A percentile compares a stretch with the other conserved stretches of the same genome.
Conservation (phyloP, 2,113 vertebrate species). For the Phycodurus eques region DNA sequence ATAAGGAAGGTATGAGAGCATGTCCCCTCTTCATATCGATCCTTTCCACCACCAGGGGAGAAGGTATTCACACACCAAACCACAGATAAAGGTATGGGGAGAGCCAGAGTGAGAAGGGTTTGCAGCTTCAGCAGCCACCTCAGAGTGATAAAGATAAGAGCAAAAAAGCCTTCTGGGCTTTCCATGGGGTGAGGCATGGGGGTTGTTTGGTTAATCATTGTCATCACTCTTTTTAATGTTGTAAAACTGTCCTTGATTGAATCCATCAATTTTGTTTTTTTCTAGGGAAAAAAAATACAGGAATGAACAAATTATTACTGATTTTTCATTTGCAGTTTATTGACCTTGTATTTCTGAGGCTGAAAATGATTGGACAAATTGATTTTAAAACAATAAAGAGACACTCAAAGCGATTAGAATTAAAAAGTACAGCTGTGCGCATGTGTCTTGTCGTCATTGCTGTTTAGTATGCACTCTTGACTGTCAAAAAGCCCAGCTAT, state of each 20-base stretch:
- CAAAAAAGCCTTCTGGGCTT: conserved; percentile 51
- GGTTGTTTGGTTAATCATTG: conserved; percentile 20
- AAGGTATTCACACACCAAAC: conserved; percentile 67
- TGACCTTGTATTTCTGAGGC: conserved; percentile 29
- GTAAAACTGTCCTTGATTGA: conserved; percentile 28
- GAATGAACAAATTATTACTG: not conserved
- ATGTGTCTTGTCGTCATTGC: not conserved
- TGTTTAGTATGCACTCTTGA: not conserved
- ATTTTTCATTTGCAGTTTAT: conserved; percentile 39
- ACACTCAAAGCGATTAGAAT: conserved; percentile 52
- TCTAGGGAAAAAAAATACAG: not conserved
- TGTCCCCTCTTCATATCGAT: conserved; percentile 63
- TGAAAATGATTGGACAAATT: not conserved
- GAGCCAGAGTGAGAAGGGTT: conserved; percentile 34
- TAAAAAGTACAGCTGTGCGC: conserved; percentile 49
- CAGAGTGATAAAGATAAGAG: conserved; percentile 60
- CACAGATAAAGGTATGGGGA: conserved; percentile 48
- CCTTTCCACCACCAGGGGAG: conserved; percentile 57
- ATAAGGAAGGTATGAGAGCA: conserved; percentile 67
- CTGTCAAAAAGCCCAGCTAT: not conserved
- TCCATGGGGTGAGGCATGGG: conserved; percentile 28
- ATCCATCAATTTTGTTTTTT: conserved; percentile 26
- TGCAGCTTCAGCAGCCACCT: conserved; percentile 29
- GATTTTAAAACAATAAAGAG: conserved; percentile 22
- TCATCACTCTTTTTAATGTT: conserved; percentile 40